Conservation (phyloP, 2,888 invertebrate genomes). For the Acronicta leporina region DNA sequence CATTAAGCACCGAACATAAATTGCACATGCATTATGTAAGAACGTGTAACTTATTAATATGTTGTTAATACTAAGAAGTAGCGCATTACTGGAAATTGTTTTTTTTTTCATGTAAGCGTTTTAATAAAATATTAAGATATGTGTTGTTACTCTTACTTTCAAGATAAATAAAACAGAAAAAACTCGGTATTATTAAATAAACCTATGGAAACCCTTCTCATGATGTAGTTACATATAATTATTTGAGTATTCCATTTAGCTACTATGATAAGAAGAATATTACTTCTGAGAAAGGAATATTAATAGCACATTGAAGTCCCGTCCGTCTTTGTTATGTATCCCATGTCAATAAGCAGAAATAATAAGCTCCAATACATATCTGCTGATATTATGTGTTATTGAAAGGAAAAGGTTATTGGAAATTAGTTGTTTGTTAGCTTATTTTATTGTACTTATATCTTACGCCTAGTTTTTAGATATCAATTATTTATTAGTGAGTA, state of each 20-base stretch:
- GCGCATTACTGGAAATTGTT: background rate
- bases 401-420: slow-evolving; percentile 1
- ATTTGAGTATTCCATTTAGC: slow-evolving; percentile 4
- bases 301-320: background rate
- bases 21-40: slow-evolving; percentile 16
- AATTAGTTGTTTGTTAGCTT: slow-evolving; percentile 6
- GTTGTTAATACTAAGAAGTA: too few species aligned
- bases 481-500: too few species aligned
- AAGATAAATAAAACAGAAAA: background rate
- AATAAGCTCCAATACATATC: background rate
- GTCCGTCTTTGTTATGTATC: background rate
- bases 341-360: slow-evolving; percentile 11
- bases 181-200: background rate
- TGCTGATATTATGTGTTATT: slow-evolving; percentile 5
- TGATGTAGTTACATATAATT: background rate
- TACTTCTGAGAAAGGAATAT: slow-evolving; percentile 5
- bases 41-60: background rate
- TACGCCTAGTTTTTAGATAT: too few species aligned
- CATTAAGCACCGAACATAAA: background rate
- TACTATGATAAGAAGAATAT: slow-evolving; percentile 14
- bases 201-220: slow-evolving; percentile 3
- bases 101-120: background rate
- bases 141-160: too few species aligned
- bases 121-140: background rate
- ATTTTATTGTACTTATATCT: too few species aligned